Percentiles rank a stretch among this genome's conserved stretches.
Conservation (phyloP, 2,113 vertebrate genomes). For the Gadus chalcogrammus region DNA sequence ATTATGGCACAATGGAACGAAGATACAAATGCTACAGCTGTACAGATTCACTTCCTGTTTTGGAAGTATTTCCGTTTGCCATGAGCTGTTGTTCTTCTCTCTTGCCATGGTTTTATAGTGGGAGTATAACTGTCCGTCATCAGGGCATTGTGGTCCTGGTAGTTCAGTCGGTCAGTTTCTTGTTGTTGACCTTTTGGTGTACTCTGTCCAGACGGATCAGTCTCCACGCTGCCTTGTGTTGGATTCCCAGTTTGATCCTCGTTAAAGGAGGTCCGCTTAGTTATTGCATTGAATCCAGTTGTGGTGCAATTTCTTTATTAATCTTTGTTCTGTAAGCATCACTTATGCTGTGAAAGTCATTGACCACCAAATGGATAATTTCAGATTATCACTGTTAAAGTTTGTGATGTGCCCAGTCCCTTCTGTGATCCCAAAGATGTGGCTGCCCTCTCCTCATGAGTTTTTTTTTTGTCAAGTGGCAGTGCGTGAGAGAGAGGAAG, state of each 20-base stretch:
- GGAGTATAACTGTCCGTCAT: neutral
- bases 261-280: too few relatives aligned
- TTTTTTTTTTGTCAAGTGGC: slow-evolving; percentile 30
- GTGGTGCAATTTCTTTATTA: too few relatives aligned
- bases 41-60: slow-evolving; percentile 13
- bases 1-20: too few relatives aligned
- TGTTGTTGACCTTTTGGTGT: neutral
- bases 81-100: slow-evolving; percentile 11
- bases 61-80: slow-evolving; percentile 15
- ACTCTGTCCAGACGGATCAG: neutral
- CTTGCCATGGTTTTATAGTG: slow-evolving; percentile 32
- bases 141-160: neutral
- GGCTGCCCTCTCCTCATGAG: slow-evolving; percentile 14
- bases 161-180: neutral
- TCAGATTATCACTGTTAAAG: neutral
- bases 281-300: too few relatives aligned
- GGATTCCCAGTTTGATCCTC: neutral
- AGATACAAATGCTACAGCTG: too few relatives aligned
- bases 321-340: too few relatives aligned
- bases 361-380: too few relatives aligned
- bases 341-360: too few relatives aligned
- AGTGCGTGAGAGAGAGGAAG: neutral
- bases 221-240: neutral
- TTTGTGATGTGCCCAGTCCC: slow-evolving; percentile 15
- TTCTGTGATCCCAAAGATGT: slow-evolving; percentile 42